Conservation (phyloP, 2,888 invertebrate genomes). For the Scaptomyza flava region DNA sequence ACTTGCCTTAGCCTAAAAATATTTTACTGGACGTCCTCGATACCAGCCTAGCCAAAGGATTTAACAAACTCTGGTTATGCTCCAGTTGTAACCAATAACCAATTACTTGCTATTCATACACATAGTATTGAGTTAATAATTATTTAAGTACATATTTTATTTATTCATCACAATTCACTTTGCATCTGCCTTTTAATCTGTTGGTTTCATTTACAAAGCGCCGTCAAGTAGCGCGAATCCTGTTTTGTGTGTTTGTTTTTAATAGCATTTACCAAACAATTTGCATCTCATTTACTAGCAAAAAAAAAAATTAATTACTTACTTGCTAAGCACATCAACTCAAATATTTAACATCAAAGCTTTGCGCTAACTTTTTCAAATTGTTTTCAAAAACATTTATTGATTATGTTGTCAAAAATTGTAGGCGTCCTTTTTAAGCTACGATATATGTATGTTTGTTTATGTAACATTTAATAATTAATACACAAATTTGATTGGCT, state of each 20-base stretch:
- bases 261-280: slow-evolving; percentile 20
- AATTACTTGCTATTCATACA: slow-evolving; percentile 9
- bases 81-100: slow-evolving; percentile 1
- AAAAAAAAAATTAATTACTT: slow-evolving; percentile 29
- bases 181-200: slow-evolving; percentile 77
- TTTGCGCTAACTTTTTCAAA: slow-evolving; percentile 14
- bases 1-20: slow-evolving; percentile 35
- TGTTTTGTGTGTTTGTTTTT: background rate
- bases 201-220: slow-evolving; percentile 58
- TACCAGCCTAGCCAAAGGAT: slow-evolving; percentile 12
- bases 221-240: slow-evolving; percentile 26
- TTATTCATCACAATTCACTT: slow-evolving; percentile 84
- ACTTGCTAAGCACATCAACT: slow-evolving; percentile 23
- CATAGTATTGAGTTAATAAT: slow-evolving; percentile 26
- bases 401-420: slow-evolving; percentile 13
- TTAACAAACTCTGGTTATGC: slow-evolving; percentile 22
- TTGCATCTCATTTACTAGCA: background rate
- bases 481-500: slow-evolving; percentile 46
- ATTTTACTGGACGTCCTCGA: slow-evolving; percentile 40
- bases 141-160: slow-evolving; percentile 24
- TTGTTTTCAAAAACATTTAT: slow-evolving; percentile 27
- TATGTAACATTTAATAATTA: slow-evolving; percentile 14
- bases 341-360: slow-evolving; percentile 16
- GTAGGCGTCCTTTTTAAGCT: slow-evolving; percentile 23
- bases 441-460: background rate